These are phyloP conservation scores for Cepaea hortensis DNA, from an alignment of 2,888 invertebrate genomes.

Conservation along the genomic window DNA sequence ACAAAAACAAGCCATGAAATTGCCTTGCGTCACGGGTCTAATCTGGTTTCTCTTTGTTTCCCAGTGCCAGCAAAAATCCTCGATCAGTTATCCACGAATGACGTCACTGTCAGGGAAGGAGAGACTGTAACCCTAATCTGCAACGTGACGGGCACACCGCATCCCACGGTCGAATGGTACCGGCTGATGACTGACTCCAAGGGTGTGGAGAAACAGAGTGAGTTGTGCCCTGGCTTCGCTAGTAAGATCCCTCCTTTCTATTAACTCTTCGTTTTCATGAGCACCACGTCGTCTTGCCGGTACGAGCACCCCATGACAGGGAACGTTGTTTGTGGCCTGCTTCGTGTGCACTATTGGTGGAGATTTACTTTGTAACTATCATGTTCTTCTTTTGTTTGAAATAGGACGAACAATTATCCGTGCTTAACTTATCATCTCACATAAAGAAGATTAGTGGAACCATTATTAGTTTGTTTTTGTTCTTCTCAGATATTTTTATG, in stretches of 20 bases:
- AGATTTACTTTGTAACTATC: too few relatives aligned
- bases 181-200: slow-evolving; percentile 56
- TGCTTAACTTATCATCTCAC: too few relatives aligned
- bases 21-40: too few relatives aligned
- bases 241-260: slow-evolving; percentile 49
- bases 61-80: slow-evolving; percentile 95
- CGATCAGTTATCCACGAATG: slow-evolving; percentile 87
- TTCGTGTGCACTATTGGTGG: too few relatives aligned
- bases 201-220: slow-evolving; percentile 61
- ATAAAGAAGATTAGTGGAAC: too few relatives aligned
- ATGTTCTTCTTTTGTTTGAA: too few relatives aligned
- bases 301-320: too few relatives aligned
- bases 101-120: slow-evolving; percentile 94
- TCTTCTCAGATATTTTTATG: too few relatives aligned
- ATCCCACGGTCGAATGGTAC: slow-evolving; percentile 94
- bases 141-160: slow-evolving; percentile 86
- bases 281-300: neutral
- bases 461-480: too few relatives aligned
- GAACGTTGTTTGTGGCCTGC: too few relatives aligned
- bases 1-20: too few relatives aligned
- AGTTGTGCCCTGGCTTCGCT: slow-evolving; percentile 55
- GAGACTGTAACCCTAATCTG: slow-evolving; percentile 92
- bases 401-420: too few relatives aligned
- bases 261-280: neutral
- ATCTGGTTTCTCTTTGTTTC: slow-evolving; percentile 55